Evolutionary conservation across 1,140 invertebrate species (phyloP), one percentile per base, ranked within the genome.

Genomic region (Philaenus spumarius): DNA sequence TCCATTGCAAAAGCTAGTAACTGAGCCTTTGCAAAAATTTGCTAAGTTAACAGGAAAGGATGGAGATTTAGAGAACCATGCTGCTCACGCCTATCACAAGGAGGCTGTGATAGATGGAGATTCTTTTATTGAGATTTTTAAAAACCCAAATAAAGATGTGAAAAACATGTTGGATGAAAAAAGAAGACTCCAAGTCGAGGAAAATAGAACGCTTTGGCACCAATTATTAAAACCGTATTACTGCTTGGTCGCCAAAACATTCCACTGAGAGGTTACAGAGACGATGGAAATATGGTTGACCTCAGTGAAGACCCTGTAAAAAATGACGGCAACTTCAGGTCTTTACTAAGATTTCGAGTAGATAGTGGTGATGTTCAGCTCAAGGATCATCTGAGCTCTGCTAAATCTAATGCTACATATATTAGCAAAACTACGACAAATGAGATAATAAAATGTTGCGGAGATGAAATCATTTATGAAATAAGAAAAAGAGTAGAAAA

Each of bases 241-340:
- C 65, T 68, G 24, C 60, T 40, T 39, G 63, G 60, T 6, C 48
- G 56, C 11, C 63, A 69, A 55, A 65, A 65, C 46, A 66, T 69
- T 55, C 12, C 62, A n/a, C 55, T 68, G 9, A 54, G 64, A 42
- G 65, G 62, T 9, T 62, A 65, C 35, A 51, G 64, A 39, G 62
- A 65, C 55, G 60, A 64, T 59, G 67, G 63, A 17, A 22, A 48
- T 26, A 19, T 61, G n/a, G 23, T 22, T 26, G 50, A 40, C 7
- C 7, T 56, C 24, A 45, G 24, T 17, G 58, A 62, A 7, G 47
- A 45, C 56, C 15, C 46, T 11, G 40, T 43, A 34, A 34, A 39
- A 12, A 63, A 69, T 64, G 64, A 69, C 30, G 66, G 67, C 11
- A 68, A 67, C 48, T 67, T 67, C 39, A 54, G 63, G 57, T 61